Conservation (phyloP, 2,113 vertebrate genomes). For the Ramphastos sulfuratus region DNA sequence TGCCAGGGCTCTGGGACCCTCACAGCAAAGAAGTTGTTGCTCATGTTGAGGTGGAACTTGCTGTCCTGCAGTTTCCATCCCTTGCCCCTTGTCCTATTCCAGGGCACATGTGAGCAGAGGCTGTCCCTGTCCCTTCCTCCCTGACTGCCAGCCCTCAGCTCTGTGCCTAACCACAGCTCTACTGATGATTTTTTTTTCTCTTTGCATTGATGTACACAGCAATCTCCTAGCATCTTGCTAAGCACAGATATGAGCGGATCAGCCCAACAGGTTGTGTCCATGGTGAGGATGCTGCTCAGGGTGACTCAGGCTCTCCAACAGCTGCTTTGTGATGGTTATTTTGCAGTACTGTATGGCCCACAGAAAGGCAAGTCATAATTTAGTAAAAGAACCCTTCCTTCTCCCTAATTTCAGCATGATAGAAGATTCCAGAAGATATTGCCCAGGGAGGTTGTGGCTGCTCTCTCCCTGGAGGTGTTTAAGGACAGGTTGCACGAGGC, state of each 20-base stretch:
- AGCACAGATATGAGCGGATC: not conserved
- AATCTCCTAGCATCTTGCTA: not conserved
- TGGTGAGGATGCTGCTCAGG: not conserved
- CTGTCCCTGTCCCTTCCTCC: no score
- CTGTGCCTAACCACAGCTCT: not conserved
- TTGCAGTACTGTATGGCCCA: not conserved
- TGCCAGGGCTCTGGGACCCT: no score
- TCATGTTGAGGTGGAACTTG: no score
- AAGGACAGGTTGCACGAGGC: no score
- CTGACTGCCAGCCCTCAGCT: no score
- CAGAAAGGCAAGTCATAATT: not conserved
- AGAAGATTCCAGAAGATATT: not conserved
- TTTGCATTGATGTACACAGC: not conserved
- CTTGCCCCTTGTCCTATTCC: no score
- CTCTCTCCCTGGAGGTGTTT: no score
- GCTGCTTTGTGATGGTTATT: not conserved
- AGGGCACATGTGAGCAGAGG: no score
- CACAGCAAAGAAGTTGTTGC: no score
- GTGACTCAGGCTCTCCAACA: not conserved
- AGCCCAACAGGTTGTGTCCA: slow-evolving; percentile 23
- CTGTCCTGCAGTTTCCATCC: no score
- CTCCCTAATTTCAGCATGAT: not conserved
- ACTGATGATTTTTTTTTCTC: not conserved
- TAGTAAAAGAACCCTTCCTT: not conserved
- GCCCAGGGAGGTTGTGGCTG: no score